Base-by-base conservation (phyloP, 2,888 invertebrate species). In the Oegoconia quadripuncta region DNA sequence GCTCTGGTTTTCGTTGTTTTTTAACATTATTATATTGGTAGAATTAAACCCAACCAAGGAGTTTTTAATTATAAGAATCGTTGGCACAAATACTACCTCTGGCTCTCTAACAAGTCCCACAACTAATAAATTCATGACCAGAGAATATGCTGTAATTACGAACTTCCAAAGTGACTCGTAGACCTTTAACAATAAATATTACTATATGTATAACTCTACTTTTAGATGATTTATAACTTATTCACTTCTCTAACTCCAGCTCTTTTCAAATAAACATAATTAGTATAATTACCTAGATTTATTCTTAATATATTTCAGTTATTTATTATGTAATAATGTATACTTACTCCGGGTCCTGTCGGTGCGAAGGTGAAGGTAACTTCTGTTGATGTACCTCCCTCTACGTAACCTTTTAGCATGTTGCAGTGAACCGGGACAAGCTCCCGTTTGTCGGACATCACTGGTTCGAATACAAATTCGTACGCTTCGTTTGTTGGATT, bases 101-200 rank as follows among this genome's bases (percentile, higher is more conserved):
- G 93, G 91, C 52, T 93, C 92, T 40, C 88, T 75, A 0, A 92
- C 91, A 30, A 84, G 66, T 8, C 92, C 93, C 13, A 91, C 91
- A 9, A 93, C 78, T 13, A 93, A 62, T 59, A 93, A 88, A 42
- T 86, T 71, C 34, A 88, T 87, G 17, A 75, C 71, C 33, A 92
- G 71, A 46, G 89, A 75, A 60, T 90, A 84, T 36, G 84, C 74
- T 2, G 90, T 89, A 51, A 93, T 91, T 12, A 70, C 59, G 54
- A 93, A 92, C 49, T 81, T 88, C 91, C 92, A 93, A 59, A 90
- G 90, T 0, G 90, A 91, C 71, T 93, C 92, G 45, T 90, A 90
- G 2, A 87, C 74, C 64, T 86, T 45, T n/a, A n/a, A n/a, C n/a
- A n/a, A n/a, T n/a, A 37, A 49, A 50, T 48, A 36, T 16, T 4